Conservation (phyloP, 2,797 vertebrate genomes). For the Acipenser transmontanus region DNA sequence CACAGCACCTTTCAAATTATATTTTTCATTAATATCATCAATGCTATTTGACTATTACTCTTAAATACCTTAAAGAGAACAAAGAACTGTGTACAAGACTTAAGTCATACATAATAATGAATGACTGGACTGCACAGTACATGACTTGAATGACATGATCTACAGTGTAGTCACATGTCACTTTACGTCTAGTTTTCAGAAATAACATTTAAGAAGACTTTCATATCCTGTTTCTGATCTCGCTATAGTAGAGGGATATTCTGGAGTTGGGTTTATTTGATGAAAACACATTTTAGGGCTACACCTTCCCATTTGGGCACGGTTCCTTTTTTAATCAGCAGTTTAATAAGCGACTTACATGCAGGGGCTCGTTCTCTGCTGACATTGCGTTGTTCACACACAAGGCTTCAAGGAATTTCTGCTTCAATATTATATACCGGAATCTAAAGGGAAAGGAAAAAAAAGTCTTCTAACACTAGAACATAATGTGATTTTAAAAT, state of each 20-base stretch:
- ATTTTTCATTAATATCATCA: too few relatives aligned
- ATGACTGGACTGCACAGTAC: too few relatives aligned
- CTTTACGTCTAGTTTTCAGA: too few relatives aligned
- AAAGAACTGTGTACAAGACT: too few relatives aligned
- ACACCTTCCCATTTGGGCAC: slow-evolving; percentile 18
- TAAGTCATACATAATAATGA: too few relatives aligned
- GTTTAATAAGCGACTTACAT: slow-evolving; percentile 60
- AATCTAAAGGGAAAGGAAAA: slow-evolving; percentile 59
- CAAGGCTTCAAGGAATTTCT: slow-evolving; percentile 92
- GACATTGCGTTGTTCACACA: slow-evolving; percentile 96
- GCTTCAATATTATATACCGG: slow-evolving; percentile 89
- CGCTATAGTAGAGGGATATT: background rate
- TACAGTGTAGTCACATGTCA: too few relatives aligned
- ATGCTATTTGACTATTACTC: too few relatives aligned
- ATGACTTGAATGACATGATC: too few relatives aligned
- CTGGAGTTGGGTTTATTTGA: slow-evolving; percentile 6
- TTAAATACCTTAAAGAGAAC: too few relatives aligned
- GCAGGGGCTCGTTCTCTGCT: slow-evolving; percentile 82
- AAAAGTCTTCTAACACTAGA: background rate
- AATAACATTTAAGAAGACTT: too few relatives aligned
- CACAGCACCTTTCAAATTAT: too few relatives aligned
- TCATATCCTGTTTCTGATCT: background rate
- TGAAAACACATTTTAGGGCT: slow-evolving; percentile 21
- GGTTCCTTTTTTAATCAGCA: background rate
- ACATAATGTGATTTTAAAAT: too few relatives aligned